Evolutionary conservation across 2,797 vertebrate species (phyloP).

Genomic region (Pristis pectinata): DNA sequence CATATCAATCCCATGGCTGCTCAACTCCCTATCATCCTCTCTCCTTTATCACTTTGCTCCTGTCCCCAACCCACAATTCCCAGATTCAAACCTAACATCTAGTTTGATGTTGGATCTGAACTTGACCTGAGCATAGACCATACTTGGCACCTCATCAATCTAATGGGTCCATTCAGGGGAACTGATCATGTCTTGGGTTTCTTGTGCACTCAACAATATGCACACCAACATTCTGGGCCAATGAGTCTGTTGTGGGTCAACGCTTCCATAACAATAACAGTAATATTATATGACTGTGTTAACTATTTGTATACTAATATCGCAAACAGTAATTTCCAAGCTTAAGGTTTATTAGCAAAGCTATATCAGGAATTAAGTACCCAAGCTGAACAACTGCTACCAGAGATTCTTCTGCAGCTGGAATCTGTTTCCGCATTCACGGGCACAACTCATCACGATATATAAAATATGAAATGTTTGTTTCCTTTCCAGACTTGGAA

Average conservation of each 20-base stretch:
- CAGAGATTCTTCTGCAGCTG: neutral
- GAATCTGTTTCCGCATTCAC: neutral
- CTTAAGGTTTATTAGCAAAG: neutral
- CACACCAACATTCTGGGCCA: neutral
- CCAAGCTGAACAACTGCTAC: neutral
- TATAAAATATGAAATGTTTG: conserved; percentile 37
- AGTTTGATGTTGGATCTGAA: neutral
- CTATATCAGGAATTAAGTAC: neutral
- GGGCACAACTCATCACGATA: neutral
- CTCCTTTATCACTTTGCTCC: no score
- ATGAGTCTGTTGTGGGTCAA: neutral
- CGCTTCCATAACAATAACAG: neutral
- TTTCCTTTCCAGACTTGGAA: conserved; percentile 25
- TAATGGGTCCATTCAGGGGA: neutral
- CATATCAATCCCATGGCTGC: neutral
- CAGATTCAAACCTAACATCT: neutral
- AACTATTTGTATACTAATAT: neutral
- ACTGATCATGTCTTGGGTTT: neutral
- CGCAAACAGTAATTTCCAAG: neutral
- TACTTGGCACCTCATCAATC: neutral
- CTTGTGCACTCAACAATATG: neutral
- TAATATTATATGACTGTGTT: neutral
- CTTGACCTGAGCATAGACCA: neutral
- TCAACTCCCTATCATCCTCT: no score
- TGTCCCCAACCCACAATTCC: neutral